Percentiles rank a stretch among this genome's conserved stretches.
Conservation (phyloP, 2,797 vertebrate species). For the Merluccius polli region DNA sequence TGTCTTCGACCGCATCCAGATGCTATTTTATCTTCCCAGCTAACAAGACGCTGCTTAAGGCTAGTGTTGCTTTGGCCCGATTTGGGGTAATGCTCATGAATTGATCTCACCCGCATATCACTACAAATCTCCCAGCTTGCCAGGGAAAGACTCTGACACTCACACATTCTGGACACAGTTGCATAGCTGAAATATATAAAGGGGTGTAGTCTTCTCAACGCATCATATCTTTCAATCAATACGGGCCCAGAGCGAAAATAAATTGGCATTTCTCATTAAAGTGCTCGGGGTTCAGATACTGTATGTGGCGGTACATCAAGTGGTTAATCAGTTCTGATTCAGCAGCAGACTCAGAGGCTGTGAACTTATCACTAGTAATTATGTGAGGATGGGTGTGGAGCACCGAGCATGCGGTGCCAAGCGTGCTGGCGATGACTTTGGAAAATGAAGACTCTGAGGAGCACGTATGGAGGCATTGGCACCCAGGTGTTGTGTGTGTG, state of each 20-base stretch:
- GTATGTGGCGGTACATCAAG: slow-evolving; percentile 25
- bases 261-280: slow-evolving; percentile 33
- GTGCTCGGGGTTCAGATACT: slow-evolving; percentile 13
- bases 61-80: not conserved
- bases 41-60: not conserved
- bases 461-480: not conserved
- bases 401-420: slow-evolving; percentile 16
- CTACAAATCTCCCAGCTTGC: not conserved
- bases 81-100: not conserved
- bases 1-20: not conserved
- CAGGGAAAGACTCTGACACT: not conserved
- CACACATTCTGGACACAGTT: not conserved
- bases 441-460: slow-evolving; percentile 9
- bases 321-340: slow-evolving; percentile 34
- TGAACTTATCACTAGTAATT: slow-evolving; percentile 35
- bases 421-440: slow-evolving; percentile 28
- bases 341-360: slow-evolving; percentile 13
- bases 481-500: not conserved
- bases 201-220: slow-evolving; percentile 4
- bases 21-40: not conserved
- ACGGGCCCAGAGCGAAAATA: slow-evolving; percentile 21
- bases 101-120: not conserved
- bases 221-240: not conserved
- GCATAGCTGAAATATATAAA: slow-evolving; percentile 1
- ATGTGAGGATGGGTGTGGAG: slow-evolving; percentile 15